A percentile compares a stretch with the other conserved stretches of the same genome.
Evolutionary conservation across 2,797 vertebrate genomes (phyloP).

Genomic region (Coregonus sp.): DNA sequence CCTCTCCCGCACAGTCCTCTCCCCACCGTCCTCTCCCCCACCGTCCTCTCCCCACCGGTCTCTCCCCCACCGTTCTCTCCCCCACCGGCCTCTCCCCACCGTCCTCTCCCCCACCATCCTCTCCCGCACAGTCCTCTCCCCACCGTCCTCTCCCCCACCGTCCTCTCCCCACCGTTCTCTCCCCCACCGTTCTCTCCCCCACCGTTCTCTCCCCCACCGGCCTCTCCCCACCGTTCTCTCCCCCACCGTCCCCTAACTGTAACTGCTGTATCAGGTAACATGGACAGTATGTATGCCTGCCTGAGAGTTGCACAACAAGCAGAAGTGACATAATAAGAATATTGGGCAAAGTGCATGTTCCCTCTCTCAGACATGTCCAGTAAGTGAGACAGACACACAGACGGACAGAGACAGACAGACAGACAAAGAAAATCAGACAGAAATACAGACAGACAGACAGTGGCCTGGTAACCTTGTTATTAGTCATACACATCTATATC

Average conservation of each 20-base stretch:
- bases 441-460: too few relatives aligned
- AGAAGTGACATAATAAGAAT: neutral
- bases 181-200: neutral
- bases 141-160: too few relatives aligned
- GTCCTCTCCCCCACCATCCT: too few relatives aligned
- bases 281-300: neutral
- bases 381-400: neutral
- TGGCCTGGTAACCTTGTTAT: constrained; percentile 8
- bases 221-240: neutral
- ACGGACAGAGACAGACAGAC: too few relatives aligned
- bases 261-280: neutral
- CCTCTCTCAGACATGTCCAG: neutral
- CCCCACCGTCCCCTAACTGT: neutral
- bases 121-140: too few relatives aligned
- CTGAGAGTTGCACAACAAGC: neutral
- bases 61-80: too few relatives aligned
- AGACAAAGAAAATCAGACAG: too few relatives aligned
- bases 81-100: too few relatives aligned
- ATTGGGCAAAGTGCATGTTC: neutral
- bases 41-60: too few relatives aligned
- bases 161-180: neutral
- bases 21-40: too few relatives aligned
- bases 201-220: neutral
- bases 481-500: too few relatives aligned
- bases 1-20: too few relatives aligned